phyloP scores from a whole-genome alignment of 2,797 vertebrate genomes.

The Bucorvus abyssinicus region DNA sequence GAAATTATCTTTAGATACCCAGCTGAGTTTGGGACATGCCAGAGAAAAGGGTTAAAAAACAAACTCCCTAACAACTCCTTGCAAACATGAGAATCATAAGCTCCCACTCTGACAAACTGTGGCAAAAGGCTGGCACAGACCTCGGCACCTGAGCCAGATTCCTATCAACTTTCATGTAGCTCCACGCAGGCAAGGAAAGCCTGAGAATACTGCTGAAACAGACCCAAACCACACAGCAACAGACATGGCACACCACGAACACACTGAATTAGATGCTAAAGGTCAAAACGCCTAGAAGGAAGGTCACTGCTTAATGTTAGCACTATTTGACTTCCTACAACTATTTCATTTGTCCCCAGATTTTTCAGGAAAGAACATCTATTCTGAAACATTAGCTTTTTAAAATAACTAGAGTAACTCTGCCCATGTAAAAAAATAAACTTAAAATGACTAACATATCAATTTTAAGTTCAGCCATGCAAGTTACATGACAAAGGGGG shows the following conservation, averaged over 20 bases:
- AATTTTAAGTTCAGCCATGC: neutral
- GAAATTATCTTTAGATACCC: neutral
- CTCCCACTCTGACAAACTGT: neutral
- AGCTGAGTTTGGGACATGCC: neutral
- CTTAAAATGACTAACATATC: too few species aligned
- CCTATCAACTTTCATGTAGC: neutral
- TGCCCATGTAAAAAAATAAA: neutral
- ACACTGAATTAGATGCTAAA: neutral
- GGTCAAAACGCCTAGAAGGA: neutral
- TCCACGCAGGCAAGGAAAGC: neutral
- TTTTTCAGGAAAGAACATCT: neutral
- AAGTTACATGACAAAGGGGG: neutral
- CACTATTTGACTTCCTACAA: neutral
- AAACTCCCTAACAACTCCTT: neutral
- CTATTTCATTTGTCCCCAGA: neutral
- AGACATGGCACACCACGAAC: accelerated
- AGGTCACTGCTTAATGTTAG: neutral
- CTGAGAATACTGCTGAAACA: neutral
- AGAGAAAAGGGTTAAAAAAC: neutral
- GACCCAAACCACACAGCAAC: neutral
- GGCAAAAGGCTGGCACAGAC: neutral
- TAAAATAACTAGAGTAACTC: neutral
- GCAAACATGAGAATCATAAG: neutral
- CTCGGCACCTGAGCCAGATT: neutral
- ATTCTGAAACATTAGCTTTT: neutral